These are phyloP conservation scores for Staurois parvus DNA, from an alignment of 2,797 vertebrate genomes.

Conservation along the genomic window DNA sequence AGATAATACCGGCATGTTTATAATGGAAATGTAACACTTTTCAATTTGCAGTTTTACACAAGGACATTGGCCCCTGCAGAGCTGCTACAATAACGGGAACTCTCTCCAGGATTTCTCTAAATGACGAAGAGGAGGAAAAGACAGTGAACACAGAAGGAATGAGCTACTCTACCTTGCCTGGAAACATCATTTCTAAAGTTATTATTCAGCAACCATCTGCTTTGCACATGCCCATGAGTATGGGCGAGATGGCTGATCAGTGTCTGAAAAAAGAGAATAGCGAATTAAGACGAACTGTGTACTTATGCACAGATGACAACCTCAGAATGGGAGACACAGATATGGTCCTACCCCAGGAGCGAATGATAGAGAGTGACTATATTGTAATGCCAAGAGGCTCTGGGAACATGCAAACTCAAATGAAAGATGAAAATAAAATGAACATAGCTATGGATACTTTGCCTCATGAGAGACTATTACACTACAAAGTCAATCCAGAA, in stretches of 20 bases:
- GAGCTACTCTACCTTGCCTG: conserved; percentile 96
- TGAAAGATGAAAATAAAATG: conserved; percentile 96
- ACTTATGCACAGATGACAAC: conserved; percentile 95
- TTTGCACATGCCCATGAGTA: conserved; percentile 92
- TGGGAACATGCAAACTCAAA: conserved; percentile 85
- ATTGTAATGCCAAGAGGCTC: conserved; percentile 95
- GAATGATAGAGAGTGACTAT: conserved; percentile 98
- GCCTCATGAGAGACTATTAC: conserved; percentile 94
- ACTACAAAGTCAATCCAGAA: conserved; percentile 96
- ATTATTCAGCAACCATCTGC: conserved; percentile 96
- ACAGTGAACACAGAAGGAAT: conserved; percentile 89
- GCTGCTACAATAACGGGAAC: conserved; percentile 97
- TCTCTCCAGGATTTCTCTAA: conserved; percentile 96
- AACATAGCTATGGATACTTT: conserved; percentile 94
- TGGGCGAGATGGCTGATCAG: conserved; percentile 89
- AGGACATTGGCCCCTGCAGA: conserved; percentile 96
- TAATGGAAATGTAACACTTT: conserved; percentile 61
- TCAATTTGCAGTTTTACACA: conserved; percentile 89
- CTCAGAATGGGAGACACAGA: conserved; percentile 92
- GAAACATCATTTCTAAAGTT: conserved; percentile 99
- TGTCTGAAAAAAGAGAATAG: conserved; percentile 89
- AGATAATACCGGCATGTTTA: conserved; percentile 45
- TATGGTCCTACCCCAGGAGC: conserved; percentile 85
- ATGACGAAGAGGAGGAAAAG: conserved; percentile 92
- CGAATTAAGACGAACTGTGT: conserved; percentile 93